A percentile compares a stretch with the other conserved stretches of the same genome.
These are phyloP conservation scores for Aplysina aerophoba DNA, from an alignment of 37 sponge, comb jelly and placozoan genomes.

Conservation along the genomic window DNA sequence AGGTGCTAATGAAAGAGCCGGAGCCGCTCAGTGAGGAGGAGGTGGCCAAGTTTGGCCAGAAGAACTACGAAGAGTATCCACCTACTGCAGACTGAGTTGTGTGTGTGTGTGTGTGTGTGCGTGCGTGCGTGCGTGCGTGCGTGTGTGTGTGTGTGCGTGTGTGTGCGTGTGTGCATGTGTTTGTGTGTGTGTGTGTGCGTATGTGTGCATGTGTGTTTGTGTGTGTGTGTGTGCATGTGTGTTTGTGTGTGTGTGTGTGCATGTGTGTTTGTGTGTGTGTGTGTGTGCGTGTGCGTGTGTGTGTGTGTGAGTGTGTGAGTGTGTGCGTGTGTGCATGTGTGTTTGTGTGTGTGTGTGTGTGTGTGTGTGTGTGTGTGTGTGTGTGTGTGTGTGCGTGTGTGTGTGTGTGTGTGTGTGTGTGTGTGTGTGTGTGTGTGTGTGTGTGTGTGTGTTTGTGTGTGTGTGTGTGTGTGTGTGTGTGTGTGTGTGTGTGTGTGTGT, in stretches of 20 bases:
- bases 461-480: background rate
- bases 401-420: background rate
- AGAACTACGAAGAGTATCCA: conserved; percentile 80
- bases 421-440: background rate
- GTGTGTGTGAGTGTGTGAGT: no score
- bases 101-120: background rate
- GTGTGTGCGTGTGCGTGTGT: background rate
- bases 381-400: background rate
- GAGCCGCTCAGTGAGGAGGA: conserved; percentile 60
- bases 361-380: background rate
- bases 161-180: background rate
- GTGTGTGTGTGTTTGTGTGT: background rate
- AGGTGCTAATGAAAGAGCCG: conserved; percentile 49
- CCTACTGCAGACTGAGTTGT: background rate
- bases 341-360: no score
- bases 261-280: background rate
- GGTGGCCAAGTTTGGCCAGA: conserved; percentile 70
- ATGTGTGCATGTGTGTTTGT: background rate
- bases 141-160: background rate
- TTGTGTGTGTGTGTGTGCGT: background rate
- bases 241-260: background rate
- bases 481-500: no score
- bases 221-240: background rate
- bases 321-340: background rate
- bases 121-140: background rate